A percentile compares a stretch with the other conserved stretches of the same genome.
These are phyloP conservation scores for Torymus texanus DNA, from an alignment of 2,888 invertebrate genomes.

Conservation along the genomic window DNA sequence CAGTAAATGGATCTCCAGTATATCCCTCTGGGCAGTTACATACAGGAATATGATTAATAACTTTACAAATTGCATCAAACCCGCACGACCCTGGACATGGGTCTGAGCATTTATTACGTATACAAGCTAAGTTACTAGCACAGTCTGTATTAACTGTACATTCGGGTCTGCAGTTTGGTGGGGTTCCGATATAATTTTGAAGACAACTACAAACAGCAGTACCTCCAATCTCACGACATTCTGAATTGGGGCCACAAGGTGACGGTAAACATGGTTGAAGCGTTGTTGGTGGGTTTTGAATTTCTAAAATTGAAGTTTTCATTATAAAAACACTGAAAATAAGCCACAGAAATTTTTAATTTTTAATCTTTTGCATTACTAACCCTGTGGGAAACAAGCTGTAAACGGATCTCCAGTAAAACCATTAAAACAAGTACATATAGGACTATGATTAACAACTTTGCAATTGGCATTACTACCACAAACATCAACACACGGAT, in stretches of 20 bases:
- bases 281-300: constrained; percentile 38
- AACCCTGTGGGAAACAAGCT: constrained; percentile 76
- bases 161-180: constrained; percentile 86
- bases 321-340: no score
- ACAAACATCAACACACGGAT: constrained; percentile 83
- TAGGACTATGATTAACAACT: constrained; percentile 84
- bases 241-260: constrained; percentile 86
- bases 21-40: constrained; percentile 76
- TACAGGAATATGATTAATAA: constrained; percentile 82
- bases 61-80: constrained; percentile 83
- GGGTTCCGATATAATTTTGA: constrained; percentile 86
- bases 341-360: neutral
- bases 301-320: constrained; percentile 44
- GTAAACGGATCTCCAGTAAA: constrained; percentile 83
- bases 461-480: constrained; percentile 84
- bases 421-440: constrained; percentile 80
- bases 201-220: constrained; percentile 86
- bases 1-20: constrained; percentile 74
- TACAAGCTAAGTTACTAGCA: constrained; percentile 83
- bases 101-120: constrained; percentile 85
- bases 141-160: constrained; percentile 88
- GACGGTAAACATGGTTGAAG: constrained; percentile 80
- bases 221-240: constrained; percentile 82
- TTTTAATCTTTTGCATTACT: constrained; percentile 32
- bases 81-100: constrained; percentile 89